Conservation (phyloP, 2,113 vertebrate genomes). For the Myodes glareolus region DNA sequence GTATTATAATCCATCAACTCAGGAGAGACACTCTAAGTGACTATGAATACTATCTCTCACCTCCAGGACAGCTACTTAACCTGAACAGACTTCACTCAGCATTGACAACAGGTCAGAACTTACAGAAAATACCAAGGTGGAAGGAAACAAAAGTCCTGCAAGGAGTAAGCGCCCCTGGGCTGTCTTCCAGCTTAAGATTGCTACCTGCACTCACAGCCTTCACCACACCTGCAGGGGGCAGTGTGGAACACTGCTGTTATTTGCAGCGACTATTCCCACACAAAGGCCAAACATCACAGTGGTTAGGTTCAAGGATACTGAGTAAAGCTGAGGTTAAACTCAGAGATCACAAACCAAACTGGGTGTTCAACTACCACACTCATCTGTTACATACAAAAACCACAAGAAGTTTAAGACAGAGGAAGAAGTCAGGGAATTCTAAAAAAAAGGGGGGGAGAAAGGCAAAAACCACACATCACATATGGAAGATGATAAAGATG, state of each 20-base stretch:
- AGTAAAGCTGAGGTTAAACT: background rate
- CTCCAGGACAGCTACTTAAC: background rate
- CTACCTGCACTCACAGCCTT: background rate
- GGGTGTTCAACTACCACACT: background rate
- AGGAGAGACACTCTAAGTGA: background rate
- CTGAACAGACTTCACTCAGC: background rate
- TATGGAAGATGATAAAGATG: background rate
- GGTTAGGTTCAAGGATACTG: background rate
- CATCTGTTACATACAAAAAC: background rate
- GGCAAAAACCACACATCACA: background rate
- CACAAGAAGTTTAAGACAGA: background rate
- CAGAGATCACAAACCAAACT: background rate
- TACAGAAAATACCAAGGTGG: background rate
- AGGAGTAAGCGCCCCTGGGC: background rate
- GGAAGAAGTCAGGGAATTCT: background rate
- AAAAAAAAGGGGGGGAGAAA: background rate
- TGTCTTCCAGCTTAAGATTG: background rate
- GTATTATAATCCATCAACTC: background rate
- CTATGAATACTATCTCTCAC: background rate
- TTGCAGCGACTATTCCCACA: background rate
- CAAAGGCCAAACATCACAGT: background rate
- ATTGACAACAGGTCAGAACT: background rate
- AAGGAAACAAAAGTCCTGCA: background rate
- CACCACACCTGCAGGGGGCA: background rate
- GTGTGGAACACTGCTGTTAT: background rate